Base-by-base conservation (phyloP, 2,888 invertebrate genomes). In the Rhaphigaster nebulosa region DNA sequence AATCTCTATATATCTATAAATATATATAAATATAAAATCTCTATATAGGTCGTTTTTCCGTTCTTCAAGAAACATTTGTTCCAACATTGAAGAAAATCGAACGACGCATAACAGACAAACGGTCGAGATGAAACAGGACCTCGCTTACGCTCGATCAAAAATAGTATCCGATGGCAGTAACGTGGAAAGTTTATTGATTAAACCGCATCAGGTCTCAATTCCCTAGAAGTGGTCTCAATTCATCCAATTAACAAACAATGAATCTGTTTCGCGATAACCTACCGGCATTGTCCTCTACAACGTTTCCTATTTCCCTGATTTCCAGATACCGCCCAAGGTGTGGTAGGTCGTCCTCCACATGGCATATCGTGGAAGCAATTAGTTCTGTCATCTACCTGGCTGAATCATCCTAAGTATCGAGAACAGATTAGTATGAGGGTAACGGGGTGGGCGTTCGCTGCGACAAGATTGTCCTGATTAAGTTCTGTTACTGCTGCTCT, bases 241-340 rank as follows among this genome's bases (percentile, higher is more conserved):
- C 20, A 38, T 20, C 70, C 38, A 76, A 76, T 76, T 38, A 20
- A 65, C 65, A 29, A 34, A 76, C 70, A 76, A 76, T 38, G 34
- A 38, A 76, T 76, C 34, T 18, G 38, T 38, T 38, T 23, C 12
- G 29, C 8, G 70, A 76, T 76, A 65, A 29, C 29, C 18, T 18
- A 38, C 20, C 8, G 15, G 6, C 38, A 38, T 76, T 76, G 70
- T 76, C 70, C 84, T 45, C 45, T 41, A 13, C 45, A 26, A 45
- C 26, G 41, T n/a, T 84, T 84, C 84, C 84, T 45, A 45, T 84
- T 84, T 84, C 84, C 84, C 84, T 84, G 84, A 84, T 84, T 50
- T 41, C 45, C 84, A 84, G 84, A 84, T 84, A 84, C 38, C 84
- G 41, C 84, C 45, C 70, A 76, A 76, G 70, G 70, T 76, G 45